These are phyloP conservation scores for Synodontis membranacea DNA, from an alignment of 2,113 vertebrate species.

Conservation along the genomic window DNA sequence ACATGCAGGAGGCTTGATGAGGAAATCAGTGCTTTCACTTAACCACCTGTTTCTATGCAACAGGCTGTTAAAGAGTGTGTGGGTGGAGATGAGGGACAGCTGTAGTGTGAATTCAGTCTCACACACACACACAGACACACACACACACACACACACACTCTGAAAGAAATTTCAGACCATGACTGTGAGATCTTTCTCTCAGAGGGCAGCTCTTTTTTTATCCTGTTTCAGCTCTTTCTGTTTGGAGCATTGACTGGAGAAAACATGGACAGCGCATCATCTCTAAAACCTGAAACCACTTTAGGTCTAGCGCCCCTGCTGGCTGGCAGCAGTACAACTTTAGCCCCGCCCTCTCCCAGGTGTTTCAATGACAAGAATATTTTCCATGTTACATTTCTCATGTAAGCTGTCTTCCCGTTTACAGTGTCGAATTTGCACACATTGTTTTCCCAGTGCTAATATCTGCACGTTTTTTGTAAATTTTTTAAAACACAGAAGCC, in stretches of 20 bases:
- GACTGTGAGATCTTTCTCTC: not conserved
- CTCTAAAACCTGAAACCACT: too few relatives aligned
- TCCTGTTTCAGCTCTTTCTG: not conserved
- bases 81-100: conserved; percentile 28
- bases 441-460: too few relatives aligned
- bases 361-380: too few relatives aligned
- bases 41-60: conserved; percentile 62
- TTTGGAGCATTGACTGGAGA: not conserved
- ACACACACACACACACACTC: conserved; percentile 1
- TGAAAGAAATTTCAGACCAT: not conserved
- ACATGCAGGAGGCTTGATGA: conserved; percentile 19
- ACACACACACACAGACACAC: conserved; percentile 17
- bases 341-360: too few relatives aligned
- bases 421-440: too few relatives aligned
- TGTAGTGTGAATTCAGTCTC: conserved; percentile 1
- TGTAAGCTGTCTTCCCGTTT: too few relatives aligned
- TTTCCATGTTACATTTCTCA: too few relatives aligned
- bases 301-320: too few relatives aligned
- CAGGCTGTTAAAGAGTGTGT: conserved; percentile 51
- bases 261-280: too few relatives aligned
- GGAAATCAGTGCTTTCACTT: conserved; percentile 47
- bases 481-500: not conserved
- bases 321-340: too few relatives aligned
- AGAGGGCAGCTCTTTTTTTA: not conserved
- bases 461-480: too few relatives aligned